Evolutionary conservation across 2,888 invertebrate genomes (phyloP).

Genomic region (Crocallis elinguaria): DNA sequence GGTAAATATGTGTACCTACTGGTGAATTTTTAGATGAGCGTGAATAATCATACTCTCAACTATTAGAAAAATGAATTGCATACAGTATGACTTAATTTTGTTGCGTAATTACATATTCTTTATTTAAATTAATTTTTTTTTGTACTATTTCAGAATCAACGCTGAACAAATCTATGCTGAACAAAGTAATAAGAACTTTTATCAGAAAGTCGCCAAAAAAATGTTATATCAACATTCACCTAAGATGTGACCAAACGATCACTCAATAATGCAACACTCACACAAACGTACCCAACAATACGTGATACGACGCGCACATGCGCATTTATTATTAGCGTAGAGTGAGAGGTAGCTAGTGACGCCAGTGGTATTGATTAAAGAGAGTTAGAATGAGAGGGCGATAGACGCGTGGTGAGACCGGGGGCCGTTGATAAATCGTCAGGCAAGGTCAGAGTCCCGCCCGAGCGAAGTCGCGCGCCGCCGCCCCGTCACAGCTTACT

Average conservation of each 20-base stretch:
- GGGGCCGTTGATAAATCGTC: slow-evolving; percentile 60
- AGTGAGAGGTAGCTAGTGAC: slow-evolving; percentile 55
- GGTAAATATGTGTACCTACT: no score
- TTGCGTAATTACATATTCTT: no score
- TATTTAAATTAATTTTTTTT: no score
- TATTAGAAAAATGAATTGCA: no score
- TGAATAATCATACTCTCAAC: no score
- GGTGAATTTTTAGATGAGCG: no score
- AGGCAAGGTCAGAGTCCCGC: slow-evolving; percentile 66
- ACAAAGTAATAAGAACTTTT: no score
- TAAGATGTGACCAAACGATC: slow-evolving; percentile 43
- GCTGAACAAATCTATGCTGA: no score
- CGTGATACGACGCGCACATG: slow-evolving; percentile 30
- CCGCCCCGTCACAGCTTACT: slow-evolving; percentile 28
- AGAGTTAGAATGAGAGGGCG: slow-evolving; percentile 56
- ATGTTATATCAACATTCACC: background rate
- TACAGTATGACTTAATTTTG: no score
- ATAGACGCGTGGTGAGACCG: slow-evolving; percentile 39
- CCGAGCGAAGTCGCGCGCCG: slow-evolving; percentile 8
- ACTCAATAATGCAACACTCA: slow-evolving; percentile 59
- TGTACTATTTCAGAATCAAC: no score
- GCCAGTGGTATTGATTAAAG: slow-evolving; percentile 60
- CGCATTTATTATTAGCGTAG: slow-evolving; percentile 70
- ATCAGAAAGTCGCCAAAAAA: background rate
- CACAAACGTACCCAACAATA: slow-evolving; percentile 33